Evolutionary conservation across 2,888 invertebrate genomes (phyloP).

Genomic region (Strigamia maritima): DNA sequence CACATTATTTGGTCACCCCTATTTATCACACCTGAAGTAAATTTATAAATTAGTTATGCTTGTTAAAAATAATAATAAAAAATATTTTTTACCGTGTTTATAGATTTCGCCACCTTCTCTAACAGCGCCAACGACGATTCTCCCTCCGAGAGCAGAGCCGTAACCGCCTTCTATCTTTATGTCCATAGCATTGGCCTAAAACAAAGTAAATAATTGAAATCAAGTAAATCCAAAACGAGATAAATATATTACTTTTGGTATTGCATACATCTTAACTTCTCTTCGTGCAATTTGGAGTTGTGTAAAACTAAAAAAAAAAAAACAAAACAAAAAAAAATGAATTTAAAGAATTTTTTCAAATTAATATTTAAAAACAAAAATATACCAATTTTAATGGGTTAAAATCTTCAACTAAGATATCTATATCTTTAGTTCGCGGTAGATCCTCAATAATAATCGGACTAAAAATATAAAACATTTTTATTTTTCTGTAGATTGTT

Average conservation of each 20-base stretch:
- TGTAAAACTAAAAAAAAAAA: slow-evolving; percentile 9
- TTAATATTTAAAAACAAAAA: neutral
- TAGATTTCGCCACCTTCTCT: slow-evolving; percentile 33
- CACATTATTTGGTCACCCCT: slow-evolving; percentile 19
- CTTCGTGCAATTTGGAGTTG: slow-evolving; percentile 11
- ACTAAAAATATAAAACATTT: neutral
- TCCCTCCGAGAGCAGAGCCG: neutral
- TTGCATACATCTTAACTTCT: neutral
- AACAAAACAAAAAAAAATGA: neutral
- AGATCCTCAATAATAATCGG: slow-evolving; percentile 31
- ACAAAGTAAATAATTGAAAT: neutral
- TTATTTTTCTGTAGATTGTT: neutral
- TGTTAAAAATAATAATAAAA: too few species aligned
- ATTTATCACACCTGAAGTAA: neutral
- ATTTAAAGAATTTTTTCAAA: neutral
- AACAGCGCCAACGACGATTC: neutral
- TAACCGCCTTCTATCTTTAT: slow-evolving; percentile 15
- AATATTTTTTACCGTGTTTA: slow-evolving; percentile 26
- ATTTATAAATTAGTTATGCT: neutral
- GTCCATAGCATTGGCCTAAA: slow-evolving; percentile 22
- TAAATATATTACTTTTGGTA: slow-evolving; percentile 6
- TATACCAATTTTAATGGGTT: slow-evolving; percentile 22
- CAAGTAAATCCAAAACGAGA: neutral
- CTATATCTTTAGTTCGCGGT: neutral
- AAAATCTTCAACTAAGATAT: neutral